These are phyloP conservation scores for Ficedula albicollis DNA, from an alignment of 2,797 vertebrate species.

Conservation along the genomic window DNA sequence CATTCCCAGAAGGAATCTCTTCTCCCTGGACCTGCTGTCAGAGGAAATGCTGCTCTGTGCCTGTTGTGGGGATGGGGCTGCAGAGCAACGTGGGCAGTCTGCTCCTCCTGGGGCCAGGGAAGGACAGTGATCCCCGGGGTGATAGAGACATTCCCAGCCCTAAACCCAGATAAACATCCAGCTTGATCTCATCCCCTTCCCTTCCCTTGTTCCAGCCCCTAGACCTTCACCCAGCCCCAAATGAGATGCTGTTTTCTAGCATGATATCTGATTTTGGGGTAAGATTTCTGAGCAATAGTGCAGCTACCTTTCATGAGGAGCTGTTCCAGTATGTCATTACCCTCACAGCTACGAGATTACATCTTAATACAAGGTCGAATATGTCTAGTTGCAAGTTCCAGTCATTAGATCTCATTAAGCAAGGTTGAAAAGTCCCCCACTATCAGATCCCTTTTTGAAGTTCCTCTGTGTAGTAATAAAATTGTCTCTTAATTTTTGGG, in stretches of 20 bases:
- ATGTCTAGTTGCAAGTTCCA: slow-evolving; percentile 59
- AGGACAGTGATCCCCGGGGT: not conserved
- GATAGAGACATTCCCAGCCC: not conserved
- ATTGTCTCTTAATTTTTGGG: slow-evolving; percentile 43
- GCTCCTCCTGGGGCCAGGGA: not conserved
- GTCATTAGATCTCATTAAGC: slow-evolving; percentile 57
- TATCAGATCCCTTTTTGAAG: slow-evolving; percentile 67
- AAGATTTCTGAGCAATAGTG: not conserved
- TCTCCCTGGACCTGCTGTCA: not conserved
- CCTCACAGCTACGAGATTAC: slow-evolving; percentile 59
- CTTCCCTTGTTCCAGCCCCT: not conserved
- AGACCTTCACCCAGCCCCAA: slow-evolving; percentile 23
- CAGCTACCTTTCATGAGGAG: slow-evolving; percentile 43
- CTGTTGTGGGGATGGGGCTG: not conserved
- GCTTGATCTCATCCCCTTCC: not conserved
- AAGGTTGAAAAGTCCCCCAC: slow-evolving; percentile 56
- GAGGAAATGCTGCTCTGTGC: not conserved
- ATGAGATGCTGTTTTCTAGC: not conserved
- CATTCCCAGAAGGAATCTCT: not conserved
- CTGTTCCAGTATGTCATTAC: slow-evolving; percentile 41
- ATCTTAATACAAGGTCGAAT: slow-evolving; percentile 44
- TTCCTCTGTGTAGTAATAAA: slow-evolving; percentile 56
- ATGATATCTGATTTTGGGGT: not conserved
- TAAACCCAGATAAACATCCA: slow-evolving; percentile 4
- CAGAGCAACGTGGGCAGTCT: not conserved